A percentile compares a stretch with the other conserved stretches of the same genome.
Evolutionary conservation across 2,888 invertebrate genomes (phyloP).

Genomic region (Xiphydria camelus): DNA sequence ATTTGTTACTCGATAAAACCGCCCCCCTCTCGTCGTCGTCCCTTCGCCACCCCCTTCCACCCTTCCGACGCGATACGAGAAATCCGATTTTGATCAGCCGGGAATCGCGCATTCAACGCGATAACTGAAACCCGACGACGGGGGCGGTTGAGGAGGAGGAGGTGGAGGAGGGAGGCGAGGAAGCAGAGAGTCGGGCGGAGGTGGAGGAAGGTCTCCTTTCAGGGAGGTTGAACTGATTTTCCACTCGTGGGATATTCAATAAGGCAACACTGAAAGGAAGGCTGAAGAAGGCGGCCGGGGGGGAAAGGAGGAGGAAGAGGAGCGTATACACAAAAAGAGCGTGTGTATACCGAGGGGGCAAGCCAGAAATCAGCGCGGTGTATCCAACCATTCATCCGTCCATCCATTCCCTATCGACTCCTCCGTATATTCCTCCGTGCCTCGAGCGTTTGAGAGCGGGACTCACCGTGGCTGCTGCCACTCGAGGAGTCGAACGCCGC

Average conservation of each 20-base stretch:
- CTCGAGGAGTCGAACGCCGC: conserved; percentile 32
- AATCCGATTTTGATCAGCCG: conserved; percentile 50
- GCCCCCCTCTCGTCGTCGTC: conserved; percentile 1
- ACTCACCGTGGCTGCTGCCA: too few relatives aligned
- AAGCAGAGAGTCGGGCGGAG: conserved; percentile 21
- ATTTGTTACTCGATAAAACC: conserved; percentile 18
- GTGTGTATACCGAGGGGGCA: conserved; percentile 21
- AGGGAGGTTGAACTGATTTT: conserved; percentile 49
- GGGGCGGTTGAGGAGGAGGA: conserved; percentile 14
- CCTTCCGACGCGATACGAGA: conserved; percentile 11
- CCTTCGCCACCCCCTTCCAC: too few relatives aligned
- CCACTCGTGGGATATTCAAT: conserved; percentile 56
- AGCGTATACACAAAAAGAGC: conserved; percentile 34
- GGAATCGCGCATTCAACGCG: conserved; percentile 45
- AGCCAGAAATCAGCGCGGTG: conserved; percentile 31
- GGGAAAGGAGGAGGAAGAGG: conserved; percentile 19
- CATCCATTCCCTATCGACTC: conserved; percentile 38
- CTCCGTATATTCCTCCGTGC: conserved; percentile 26
- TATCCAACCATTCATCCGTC: conserved; percentile 25
- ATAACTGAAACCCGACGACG: conserved; percentile 38
- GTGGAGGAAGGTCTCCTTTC: conserved; percentile 39
- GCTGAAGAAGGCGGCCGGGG: conserved; percentile 38
- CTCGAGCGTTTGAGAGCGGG: conserved; percentile 33
- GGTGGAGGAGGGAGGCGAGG: conserved; percentile 25
- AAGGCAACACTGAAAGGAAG: conserved; percentile 52